Base-by-base conservation (phyloP, 1,140 invertebrate species). In the Brachionus angularis region DNA sequence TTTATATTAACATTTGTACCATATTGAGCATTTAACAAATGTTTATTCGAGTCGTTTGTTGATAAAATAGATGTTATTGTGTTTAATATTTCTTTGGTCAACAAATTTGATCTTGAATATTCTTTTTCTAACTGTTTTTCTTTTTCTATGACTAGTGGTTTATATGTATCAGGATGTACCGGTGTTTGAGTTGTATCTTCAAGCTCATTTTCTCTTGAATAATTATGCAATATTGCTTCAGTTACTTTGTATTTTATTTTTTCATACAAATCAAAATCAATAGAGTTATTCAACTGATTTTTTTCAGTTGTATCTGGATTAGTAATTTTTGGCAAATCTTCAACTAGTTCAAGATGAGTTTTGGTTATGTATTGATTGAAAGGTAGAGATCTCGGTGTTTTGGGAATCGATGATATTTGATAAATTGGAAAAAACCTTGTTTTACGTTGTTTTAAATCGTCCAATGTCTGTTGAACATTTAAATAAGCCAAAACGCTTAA, bases 331-430 rank as follows among this genome's bases (percentile, higher is more conserved):
- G 44, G 44, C 8, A 34, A 21, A 16, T 70, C 29, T 27, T 70
- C 50, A 4, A 21, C 31, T 10, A 52, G 7, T 47, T 67, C 16
- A 10, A 67, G 8, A 21, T 70, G 67, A 2, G 47, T 36, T 70
- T 50, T 50, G 12, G 67, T 70, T 5, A 70, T 70, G 16, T 70
- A 50, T 70, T 70, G 46, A 36, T 53, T 42, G 29, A 70, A 70
- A 14, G 47, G 47, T 18, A 70, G 31, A 16, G 10, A 34, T 16
- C 23, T 23, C 10, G 67, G 33, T 14, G 31, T 50, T 8, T 33
- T 50, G 1, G 46, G 33, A 3, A 33, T 12, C 3, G 46, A 16
- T 3, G 31, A 50, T 12, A 52, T 10, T 23, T 42, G 23, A 12
- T 50, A 53, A 12, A 70, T 70, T n/a, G 46, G 46, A 42, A 23